A percentile compares a stretch with the other conserved stretches of the same genome.
These are phyloP conservation scores for Baryphthengus martii DNA, from an alignment of 2,113 vertebrate genomes.

Conservation along the genomic window DNA sequence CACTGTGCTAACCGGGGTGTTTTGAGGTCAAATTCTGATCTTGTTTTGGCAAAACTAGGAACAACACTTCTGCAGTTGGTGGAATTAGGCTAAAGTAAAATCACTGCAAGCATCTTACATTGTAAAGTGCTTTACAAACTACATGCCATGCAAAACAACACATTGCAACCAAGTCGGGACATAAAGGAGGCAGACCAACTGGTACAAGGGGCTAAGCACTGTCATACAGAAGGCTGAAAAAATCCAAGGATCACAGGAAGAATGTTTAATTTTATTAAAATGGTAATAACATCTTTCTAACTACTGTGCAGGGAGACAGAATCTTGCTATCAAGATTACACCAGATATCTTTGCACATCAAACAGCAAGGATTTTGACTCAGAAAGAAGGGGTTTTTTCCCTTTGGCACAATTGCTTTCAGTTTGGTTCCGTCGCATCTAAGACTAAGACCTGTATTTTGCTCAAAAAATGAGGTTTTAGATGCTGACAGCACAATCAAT, in stretches of 20 bases:
- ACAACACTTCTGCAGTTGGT: not conserved
- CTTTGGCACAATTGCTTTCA: not conserved
- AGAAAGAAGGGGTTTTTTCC: not conserved
- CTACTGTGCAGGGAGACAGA: not conserved
- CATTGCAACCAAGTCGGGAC: not conserved
- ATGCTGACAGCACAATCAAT: not conserved
- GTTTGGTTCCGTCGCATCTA: not conserved
- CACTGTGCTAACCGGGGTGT: not conserved
- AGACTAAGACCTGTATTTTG: not conserved
- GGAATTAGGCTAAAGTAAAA: not conserved
- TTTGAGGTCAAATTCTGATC: conserved; percentile 25
- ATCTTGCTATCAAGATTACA: not conserved
- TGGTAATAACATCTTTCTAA: not conserved
- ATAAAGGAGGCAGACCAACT: not conserved
- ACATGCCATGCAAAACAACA: not conserved
- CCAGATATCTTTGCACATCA: not conserved
- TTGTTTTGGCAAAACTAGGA: not conserved
- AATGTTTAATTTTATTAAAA: not conserved
- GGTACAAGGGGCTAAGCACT: not conserved
- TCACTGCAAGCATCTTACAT: not conserved
- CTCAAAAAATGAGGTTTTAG: not conserved
- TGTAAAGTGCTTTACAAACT: not conserved
- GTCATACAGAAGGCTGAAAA: not conserved
- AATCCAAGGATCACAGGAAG: not conserved
- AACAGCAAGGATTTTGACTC: not conserved